Percentiles rank a stretch among this genome's conserved stretches.
Evolutionary conservation across 2,113 vertebrate genomes (phyloP).

Genomic region (Catharus bicknelli): DNA sequence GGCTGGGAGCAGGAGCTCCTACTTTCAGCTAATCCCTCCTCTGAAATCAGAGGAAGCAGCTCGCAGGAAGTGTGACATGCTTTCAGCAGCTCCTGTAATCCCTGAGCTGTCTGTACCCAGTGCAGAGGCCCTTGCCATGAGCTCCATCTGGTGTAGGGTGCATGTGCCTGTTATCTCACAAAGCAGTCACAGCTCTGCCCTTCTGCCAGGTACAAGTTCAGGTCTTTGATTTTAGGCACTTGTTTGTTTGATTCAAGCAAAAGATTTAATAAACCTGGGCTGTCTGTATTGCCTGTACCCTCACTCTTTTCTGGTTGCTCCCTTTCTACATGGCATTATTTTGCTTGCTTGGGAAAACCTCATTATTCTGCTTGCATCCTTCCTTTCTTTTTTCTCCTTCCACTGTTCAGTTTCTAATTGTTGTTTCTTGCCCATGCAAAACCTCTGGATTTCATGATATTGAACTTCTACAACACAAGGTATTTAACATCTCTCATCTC

Average conservation of each 20-base stretch:
- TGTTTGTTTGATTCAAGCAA: neutral
- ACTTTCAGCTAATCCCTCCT: neutral
- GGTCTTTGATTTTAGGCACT: neutral
- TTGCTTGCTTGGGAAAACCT: neutral
- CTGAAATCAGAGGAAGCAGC: neutral
- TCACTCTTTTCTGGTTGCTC: neutral
- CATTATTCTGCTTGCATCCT: neutral
- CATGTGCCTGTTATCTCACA: fast-evolving
- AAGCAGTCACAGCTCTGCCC: neutral
- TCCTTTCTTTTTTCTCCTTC: neutral
- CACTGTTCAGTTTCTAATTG: neutral
- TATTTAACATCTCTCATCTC: neutral
- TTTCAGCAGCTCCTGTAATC: neutral
- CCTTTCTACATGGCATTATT: neutral
- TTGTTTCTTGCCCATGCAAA: neutral
- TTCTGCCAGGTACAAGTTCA: neutral
- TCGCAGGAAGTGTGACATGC: neutral
- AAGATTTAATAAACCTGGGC: neutral
- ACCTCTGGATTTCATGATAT: neutral
- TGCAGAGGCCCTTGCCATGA: neutral
- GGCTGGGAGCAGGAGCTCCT: neutral
- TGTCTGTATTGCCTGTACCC: neutral
- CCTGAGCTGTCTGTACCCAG: neutral
- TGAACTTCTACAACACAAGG: neutral
- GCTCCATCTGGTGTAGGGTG: neutral